phyloP scores from a whole-genome alignment of 64 coral and sea anemone genomes.

The Stylophora pistillata region DNA sequence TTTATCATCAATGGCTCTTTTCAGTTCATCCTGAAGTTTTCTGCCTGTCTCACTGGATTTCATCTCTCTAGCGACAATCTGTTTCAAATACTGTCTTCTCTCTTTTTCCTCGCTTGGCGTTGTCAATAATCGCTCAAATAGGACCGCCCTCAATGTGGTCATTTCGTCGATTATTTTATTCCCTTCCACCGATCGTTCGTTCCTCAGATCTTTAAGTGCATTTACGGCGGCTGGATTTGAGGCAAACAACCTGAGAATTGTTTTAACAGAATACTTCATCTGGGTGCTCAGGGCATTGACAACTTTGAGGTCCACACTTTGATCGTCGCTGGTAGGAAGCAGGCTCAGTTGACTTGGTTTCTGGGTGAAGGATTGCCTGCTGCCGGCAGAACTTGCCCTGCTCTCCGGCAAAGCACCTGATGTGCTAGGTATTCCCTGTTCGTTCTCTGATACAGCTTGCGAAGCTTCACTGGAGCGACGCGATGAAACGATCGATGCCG shows the following conservation, averaged over 20 bases:
- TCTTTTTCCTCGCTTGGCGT: slow-evolving; percentile 89
- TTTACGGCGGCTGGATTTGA: slow-evolving; percentile 83
- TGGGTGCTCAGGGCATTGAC: slow-evolving; percentile 44
- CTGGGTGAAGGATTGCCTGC: background rate
- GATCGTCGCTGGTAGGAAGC: background rate
- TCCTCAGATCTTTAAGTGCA: slow-evolving; percentile 71
- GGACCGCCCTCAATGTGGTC: slow-evolving; percentile 61
- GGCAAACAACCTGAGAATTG: slow-evolving; percentile 83
- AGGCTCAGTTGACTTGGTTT: background rate
- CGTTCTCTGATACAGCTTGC: slow-evolving; percentile 1
- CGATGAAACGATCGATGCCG: slow-evolving; percentile 46
- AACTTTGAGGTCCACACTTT: slow-evolving; percentile 21
- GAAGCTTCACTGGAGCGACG: slow-evolving; percentile 62
- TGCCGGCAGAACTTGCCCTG: slow-evolving; percentile 44
- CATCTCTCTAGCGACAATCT: slow-evolving; percentile 77
- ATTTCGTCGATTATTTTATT: slow-evolving; percentile 87
- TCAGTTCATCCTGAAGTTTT: slow-evolving; percentile 83
- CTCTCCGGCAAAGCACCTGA: background rate
- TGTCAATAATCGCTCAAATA: slow-evolving; percentile 89
- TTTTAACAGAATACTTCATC: slow-evolving; percentile 80
- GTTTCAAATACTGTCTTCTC: slow-evolving; percentile 81
- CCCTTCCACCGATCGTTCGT: slow-evolving; percentile 69
- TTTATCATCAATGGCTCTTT: slow-evolving; percentile 84
- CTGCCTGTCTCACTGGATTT: slow-evolving; percentile 80
- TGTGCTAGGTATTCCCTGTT: background rate